Percentiles rank a stretch among this genome's conserved stretches.
Evolutionary conservation across 2,797 vertebrate genomes (phyloP).

Genomic region (Centroberyx gerrardi): DNA sequence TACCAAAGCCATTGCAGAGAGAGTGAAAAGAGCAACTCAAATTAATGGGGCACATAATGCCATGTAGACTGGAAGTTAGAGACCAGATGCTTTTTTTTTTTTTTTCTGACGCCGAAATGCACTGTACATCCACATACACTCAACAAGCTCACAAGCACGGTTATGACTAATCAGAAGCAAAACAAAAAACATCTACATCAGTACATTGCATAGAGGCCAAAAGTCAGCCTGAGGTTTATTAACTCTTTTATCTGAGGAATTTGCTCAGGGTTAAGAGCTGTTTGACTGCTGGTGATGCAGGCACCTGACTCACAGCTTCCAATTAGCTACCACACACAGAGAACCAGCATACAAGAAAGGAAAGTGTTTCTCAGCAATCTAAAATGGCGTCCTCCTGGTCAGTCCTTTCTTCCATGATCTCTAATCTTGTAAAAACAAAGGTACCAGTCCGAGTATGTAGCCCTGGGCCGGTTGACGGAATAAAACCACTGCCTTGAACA

Average conservation of each 20-base stretch:
- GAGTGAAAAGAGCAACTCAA: constrained; percentile 69
- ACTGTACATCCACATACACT: constrained; percentile 27
- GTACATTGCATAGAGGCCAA: constrained; percentile 19
- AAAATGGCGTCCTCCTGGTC: constrained; percentile 67
- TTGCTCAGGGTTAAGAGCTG: constrained; percentile 25
- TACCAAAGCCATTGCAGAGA: constrained; percentile 72
- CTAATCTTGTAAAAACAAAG: constrained; percentile 6
- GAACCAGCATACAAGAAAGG: constrained; percentile 46
- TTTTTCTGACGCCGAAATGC: constrained; percentile 23
- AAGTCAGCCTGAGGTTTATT: constrained; percentile 24
- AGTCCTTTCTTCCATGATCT: constrained; percentile 43
- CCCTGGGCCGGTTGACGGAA: not conserved
- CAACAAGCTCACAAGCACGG: constrained; percentile 65
- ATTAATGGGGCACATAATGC: constrained; percentile 49
- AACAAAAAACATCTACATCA: constrained; percentile 32
- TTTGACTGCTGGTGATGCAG: constrained; percentile 46
- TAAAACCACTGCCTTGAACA: not conserved
- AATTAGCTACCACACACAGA: constrained; percentile 72
- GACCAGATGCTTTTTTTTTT: constrained; percentile 24
- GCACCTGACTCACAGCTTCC: constrained; percentile 50
- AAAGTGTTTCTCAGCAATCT: constrained; percentile 34
- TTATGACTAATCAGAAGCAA: constrained; percentile 49
- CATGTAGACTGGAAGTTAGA: constrained; percentile 36
- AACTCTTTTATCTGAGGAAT: constrained; percentile 30
- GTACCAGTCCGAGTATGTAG: not conserved